These are phyloP conservation scores for Drosophila prolongata DNA, from an alignment of 2,888 invertebrate species.

Conservation along the genomic window DNA sequence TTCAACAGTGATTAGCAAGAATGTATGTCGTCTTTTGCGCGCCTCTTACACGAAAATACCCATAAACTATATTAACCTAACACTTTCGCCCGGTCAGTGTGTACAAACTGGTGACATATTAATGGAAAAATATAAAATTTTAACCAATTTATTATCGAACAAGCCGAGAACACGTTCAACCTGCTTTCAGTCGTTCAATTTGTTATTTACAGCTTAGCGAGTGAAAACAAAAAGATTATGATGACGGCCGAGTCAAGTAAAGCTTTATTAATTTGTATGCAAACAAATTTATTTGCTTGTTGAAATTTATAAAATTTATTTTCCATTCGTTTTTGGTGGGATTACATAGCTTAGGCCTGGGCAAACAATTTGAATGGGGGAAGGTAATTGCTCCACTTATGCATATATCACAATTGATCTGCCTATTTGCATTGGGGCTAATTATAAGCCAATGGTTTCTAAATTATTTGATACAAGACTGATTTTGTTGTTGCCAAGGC, in stretches of 20 bases:
- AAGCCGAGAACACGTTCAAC: constrained; percentile 54
- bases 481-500: constrained; percentile 16
- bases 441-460: constrained; percentile 46
- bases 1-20: constrained; percentile 36
- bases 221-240: constrained; percentile 45
- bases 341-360: constrained; percentile 1
- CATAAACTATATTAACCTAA: not conserved
- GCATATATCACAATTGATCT: constrained; percentile 31
- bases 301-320: constrained; percentile 52
- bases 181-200: constrained; percentile 54
- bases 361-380: constrained; percentile 31
- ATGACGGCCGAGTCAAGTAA: constrained; percentile 48
- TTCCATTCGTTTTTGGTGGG: not conserved
- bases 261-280: constrained; percentile 62
- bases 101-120: constrained; percentile 1
- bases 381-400: not conserved
- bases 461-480: constrained; percentile 47
- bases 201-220: constrained; percentile 48
- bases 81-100: not conserved
- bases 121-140: constrained; percentile 38
- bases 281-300: constrained; percentile 58
- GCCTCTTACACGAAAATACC: constrained; percentile 17
- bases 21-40: constrained; percentile 41
- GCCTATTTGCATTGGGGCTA: constrained; percentile 31
- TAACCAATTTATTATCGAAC: constrained; percentile 16